Base-by-base conservation (phyloP, 1,140 invertebrate genomes). In the Lordiphosa collinella region DNA sequence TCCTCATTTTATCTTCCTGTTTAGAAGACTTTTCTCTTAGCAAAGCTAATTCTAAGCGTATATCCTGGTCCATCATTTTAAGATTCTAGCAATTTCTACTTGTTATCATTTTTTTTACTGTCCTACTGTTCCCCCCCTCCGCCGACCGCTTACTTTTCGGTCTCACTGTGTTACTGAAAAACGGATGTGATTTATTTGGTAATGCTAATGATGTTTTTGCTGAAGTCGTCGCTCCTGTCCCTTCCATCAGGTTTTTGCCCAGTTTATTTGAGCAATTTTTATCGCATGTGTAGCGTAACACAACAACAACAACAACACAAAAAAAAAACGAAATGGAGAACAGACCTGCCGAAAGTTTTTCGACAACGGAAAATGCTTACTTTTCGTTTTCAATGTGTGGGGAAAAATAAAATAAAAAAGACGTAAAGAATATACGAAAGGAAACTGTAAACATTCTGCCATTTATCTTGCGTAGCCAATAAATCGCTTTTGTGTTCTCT, bases 111-210 rank as follows among this genome's bases (percentile, higher is more conserved):
- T 82, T 66, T 62, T 58, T 75, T 16, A 11, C 54, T 41, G 31
- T 37, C 40, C 10, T n/a, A 16, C 22, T 22, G 13, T 8, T 11
- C 2, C 1, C n/a, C 13, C 14, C 31, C 31, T 32, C 8, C 16
- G 10, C 18, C 11, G 11, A 44, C n/a, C 44, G 25, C 38, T 57
- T 46, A 51, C 62, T 57, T 51, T 66, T 65, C 47, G 25, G 58
- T 37, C 37, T 73, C 64, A 80, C 76, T 75, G 70, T 64, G 57
- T 25, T 6, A 64, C 73, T 84, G 78, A 84, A 84, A 84, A 84
- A 84, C 78, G 78, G 78, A 84, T 84, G 78, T 84, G 78, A 84
- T 84, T 84, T 84, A 84, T 84, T 84, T 84, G 78, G 78, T 84
- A 84, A 84, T 84, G 78, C 78, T 84, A 84, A 84, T 84, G 78